Evolutionary conservation across 2,888 invertebrate genomes (phyloP), one percentile per base, ranked within the genome.

Genomic region (Auanema freiburgensis): DNA sequence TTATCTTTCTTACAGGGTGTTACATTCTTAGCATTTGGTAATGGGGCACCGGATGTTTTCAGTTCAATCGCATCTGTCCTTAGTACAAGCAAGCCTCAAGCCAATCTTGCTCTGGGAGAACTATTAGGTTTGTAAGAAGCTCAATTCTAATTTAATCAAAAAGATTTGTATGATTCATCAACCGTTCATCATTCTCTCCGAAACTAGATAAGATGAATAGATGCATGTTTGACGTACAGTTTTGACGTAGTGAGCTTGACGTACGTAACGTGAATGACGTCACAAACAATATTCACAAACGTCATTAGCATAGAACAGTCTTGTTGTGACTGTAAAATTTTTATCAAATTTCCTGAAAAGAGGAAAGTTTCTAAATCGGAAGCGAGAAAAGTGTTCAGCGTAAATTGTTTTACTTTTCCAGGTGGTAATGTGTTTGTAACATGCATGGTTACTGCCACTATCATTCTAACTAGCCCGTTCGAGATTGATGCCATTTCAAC

Each of bases 21-120:
- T 11, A 90, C 89, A 18, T 86, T 90, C 70, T 79, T 90, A 74
- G 89, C 90, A 0, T 89, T 90, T 81, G 90, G 90, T 25, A 90
- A 90, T 80, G 89, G 89, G 44, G 88, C 89, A 0, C 89, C 90
- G 1, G 90, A 90, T 83, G 86, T 90, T 57, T 89, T 90, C 78
- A 88, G 89, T 12, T 87, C 88, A 12, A 83, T 90, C 23, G 88
- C 88, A 43, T 86, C 86, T 8, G 85, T 87, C 40, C 84, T 84
- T 8, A 71, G 68, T 14, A 69, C 72, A 1, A 63, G 74, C 21
- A 63, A 63, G 21, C 82, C 81, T 2, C 85, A 86, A 72, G 83
- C 85, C 1, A 84, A 83, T 42, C 76, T 86, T 18, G 85, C 85
- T 18, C 77, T 86, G 49, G 84, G 85, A 10, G 83, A 84, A 57